Conservation (phyloP, 2,113 vertebrate species). For the Gnathonemus echidnorhynchus region DNA sequence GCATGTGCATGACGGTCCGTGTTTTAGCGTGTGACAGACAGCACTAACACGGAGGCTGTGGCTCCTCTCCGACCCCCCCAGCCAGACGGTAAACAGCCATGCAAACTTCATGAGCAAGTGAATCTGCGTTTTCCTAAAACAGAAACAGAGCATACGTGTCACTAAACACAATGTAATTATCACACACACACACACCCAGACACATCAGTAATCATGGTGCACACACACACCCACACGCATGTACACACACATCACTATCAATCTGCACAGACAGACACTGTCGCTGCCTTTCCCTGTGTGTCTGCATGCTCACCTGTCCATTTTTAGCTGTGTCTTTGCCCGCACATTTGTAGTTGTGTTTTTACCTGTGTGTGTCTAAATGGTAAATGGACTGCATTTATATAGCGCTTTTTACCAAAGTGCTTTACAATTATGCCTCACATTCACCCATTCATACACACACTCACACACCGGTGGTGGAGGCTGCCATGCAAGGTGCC, state of each 20-base stretch:
- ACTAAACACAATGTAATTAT: background rate
- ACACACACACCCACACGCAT: background rate
- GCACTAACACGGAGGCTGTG: slow-evolving; percentile 54
- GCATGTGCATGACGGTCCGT: background rate
- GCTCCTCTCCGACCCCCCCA: slow-evolving; percentile 76
- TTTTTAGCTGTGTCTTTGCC: background rate
- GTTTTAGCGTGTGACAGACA: background rate
- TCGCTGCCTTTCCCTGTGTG: background rate
- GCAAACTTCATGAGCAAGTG: slow-evolving; percentile 80
- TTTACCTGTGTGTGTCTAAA: background rate
- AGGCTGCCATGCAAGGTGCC: no score
- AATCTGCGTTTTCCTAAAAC: slow-evolving; percentile 77
- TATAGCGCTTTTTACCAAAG: no score
- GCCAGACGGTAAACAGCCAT: slow-evolving; percentile 76
- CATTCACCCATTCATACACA: no score
- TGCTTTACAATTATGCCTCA: no score
- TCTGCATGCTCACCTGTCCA: background rate
- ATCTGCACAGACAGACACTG: background rate
- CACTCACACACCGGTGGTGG: no score
- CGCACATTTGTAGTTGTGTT: background rate
- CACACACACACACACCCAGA: background rate
- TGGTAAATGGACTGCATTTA: no score
- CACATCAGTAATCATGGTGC: background rate
- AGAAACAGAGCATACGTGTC: slow-evolving; percentile 16
- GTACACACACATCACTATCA: background rate